A percentile compares a stretch with the other conserved stretches of the same genome.
Evolutionary conservation across 2,888 invertebrate species (phyloP).

Genomic region (Emmelina monodactyla): DNA sequence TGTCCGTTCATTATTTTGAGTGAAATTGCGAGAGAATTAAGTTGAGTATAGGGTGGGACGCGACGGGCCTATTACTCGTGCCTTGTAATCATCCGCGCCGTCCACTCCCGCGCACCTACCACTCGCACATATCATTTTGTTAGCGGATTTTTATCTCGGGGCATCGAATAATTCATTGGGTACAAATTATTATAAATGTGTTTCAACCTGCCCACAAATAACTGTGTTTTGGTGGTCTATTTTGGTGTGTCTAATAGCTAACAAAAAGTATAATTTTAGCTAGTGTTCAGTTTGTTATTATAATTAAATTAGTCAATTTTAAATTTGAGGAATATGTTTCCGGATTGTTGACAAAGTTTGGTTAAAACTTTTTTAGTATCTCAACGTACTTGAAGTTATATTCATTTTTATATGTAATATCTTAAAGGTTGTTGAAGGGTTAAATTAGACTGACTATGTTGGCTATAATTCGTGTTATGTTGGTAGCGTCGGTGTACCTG

Average conservation of each 20-base stretch:
- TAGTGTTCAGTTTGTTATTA: too few species aligned
- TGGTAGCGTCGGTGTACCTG: too few species aligned
- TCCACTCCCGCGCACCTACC: slow-evolving; percentile 23
- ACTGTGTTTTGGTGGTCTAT: slow-evolving; percentile 1
- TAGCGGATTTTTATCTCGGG: slow-evolving; percentile 31
- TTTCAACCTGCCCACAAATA: slow-evolving; percentile 1
- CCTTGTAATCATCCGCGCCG: slow-evolving; percentile 56
- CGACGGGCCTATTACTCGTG: slow-evolving; percentile 50
- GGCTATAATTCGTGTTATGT: too few species aligned
- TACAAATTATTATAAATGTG: slow-evolving; percentile 10
- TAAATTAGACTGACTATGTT: too few species aligned
- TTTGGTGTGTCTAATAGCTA: too few species aligned
- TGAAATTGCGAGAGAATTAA: slow-evolving; percentile 66
- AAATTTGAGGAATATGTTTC: too few species aligned
- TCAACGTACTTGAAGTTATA: too few species aligned
- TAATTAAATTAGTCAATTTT: too few species aligned
- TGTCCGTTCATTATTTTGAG: slow-evolving; percentile 60
- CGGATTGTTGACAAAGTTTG: too few species aligned
- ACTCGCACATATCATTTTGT: slow-evolving; percentile 52
- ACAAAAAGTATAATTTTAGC: too few species aligned
- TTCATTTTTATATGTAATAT: neutral
- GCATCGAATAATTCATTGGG: slow-evolving; percentile 22
- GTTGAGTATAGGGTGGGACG: slow-evolving; percentile 62
- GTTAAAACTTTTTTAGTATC: too few species aligned
- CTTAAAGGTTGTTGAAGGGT: neutral